A percentile compares a stretch with the other conserved stretches of the same genome.
Conservation (phyloP, 2,888 invertebrate species). For the Agriopis leucophaearia region DNA sequence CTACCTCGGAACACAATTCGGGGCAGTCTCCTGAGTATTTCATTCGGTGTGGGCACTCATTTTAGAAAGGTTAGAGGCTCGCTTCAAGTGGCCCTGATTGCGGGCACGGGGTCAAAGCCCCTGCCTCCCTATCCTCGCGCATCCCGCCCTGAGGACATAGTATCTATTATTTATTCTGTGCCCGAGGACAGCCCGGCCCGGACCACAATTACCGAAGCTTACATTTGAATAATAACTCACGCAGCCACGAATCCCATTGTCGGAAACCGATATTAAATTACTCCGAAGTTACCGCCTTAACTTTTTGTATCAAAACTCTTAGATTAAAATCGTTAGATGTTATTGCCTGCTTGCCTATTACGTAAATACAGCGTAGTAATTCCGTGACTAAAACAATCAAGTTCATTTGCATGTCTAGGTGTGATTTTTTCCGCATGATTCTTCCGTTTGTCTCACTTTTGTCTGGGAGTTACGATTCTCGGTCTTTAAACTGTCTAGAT, state of each 20-base stretch:
- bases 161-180: slow-evolving; percentile 12
- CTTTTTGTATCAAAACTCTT: slow-evolving; percentile 38
- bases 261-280: slow-evolving; percentile 46
- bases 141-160: slow-evolving; percentile 41
- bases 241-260: slow-evolving; percentile 42
- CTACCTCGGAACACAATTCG: slow-evolving; percentile 26
- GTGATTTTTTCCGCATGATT: slow-evolving; percentile 59
- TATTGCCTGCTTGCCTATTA: slow-evolving; percentile 42
- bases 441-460: slow-evolving; percentile 70
- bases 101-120: slow-evolving; percentile 70
- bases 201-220: slow-evolving; percentile 49
- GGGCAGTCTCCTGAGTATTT: slow-evolving; percentile 27
- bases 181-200: slow-evolving; percentile 39
- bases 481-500: slow-evolving; percentile 36
- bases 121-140: slow-evolving; percentile 44
- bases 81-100: slow-evolving; percentile 61
- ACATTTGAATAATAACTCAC: slow-evolving; percentile 48
- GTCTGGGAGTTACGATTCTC: slow-evolving; percentile 56
- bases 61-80: slow-evolving; percentile 35
- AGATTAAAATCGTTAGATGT: slow-evolving; percentile 38
- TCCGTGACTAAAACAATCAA: slow-evolving; percentile 66
- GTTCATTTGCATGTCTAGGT: slow-evolving; percentile 70
- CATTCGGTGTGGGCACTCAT: slow-evolving; percentile 31
- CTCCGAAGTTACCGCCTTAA: slow-evolving; percentile 34
- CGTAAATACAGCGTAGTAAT: slow-evolving; percentile 51